phyloP scores from a whole-genome alignment of 2,888 invertebrate species.

The Callosobruchus maculatus region DNA sequence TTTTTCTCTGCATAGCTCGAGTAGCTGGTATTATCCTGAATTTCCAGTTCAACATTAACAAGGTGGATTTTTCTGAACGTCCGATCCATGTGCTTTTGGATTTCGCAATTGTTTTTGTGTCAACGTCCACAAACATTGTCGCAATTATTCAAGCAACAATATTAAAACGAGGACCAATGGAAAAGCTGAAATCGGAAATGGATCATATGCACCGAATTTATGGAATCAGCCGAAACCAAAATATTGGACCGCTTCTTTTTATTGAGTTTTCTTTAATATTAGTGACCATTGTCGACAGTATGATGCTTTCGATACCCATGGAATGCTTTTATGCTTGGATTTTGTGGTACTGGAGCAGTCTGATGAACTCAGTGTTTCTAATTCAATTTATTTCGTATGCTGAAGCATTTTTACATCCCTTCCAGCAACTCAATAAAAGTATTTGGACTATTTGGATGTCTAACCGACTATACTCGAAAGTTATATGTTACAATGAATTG shows the following conservation, averaged over 20 bases:
- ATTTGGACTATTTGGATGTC: neutral
- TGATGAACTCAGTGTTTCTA: neutral
- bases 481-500: neutral
- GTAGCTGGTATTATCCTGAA: neutral
- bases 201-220: neutral
- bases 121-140: neutral
- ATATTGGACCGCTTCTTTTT: neutral
- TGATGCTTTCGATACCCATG: neutral
- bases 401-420: neutral
- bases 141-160: neutral
- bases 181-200: neutral
- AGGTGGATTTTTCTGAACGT: neutral
- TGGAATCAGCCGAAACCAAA: neutral
- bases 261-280: neutral
- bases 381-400: neutral
- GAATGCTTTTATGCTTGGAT: neutral
- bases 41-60: neutral
- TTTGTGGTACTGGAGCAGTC: neutral
- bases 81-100: neutral
- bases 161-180: neutral
- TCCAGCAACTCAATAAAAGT: neutral
- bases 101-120: neutral
- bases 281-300: neutral
- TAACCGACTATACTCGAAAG: neutral
- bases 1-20: neutral